These are phyloP conservation scores for Ctena decussata DNA, from an alignment of 2,888 invertebrate species.

Conservation along the genomic window DNA sequence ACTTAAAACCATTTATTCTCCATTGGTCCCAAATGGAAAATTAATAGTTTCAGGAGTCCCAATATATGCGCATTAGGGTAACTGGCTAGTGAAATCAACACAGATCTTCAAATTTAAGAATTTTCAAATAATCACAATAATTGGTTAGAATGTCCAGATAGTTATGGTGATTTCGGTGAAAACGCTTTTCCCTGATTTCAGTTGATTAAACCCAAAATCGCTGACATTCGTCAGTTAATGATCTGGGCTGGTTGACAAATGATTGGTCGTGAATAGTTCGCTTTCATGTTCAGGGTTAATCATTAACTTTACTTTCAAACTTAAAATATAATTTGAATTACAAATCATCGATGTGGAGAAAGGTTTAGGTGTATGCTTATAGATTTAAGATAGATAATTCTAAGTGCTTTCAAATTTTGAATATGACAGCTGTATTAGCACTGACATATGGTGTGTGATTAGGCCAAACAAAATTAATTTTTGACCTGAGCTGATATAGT, in stretches of 20 bases:
- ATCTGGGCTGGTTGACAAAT: not conserved
- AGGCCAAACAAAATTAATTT: not conserved
- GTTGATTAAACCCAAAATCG: not conserved
- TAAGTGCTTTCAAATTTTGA: constrained; percentile 18
- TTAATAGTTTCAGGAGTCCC: too few species aligned
- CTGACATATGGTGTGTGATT: not conserved
- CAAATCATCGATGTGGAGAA: not conserved
- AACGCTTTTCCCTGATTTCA: not conserved
- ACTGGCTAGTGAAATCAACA: too few species aligned
- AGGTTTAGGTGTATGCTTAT: constrained; percentile 13
- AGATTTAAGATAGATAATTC: constrained; percentile 18
- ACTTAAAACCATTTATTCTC: too few species aligned
- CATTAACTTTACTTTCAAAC: not conserved
- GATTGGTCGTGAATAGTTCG: not conserved
- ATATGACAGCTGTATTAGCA: constrained; percentile 10
- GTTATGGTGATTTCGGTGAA: too few species aligned
- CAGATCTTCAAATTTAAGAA: too few species aligned
- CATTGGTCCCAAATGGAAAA: too few species aligned
- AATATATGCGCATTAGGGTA: too few species aligned
- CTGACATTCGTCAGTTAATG: not conserved
- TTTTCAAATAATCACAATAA: too few species aligned
- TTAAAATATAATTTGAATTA: not conserved
- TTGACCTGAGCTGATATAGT: too few species aligned
- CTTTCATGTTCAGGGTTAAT: not conserved
- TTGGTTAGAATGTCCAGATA: too few species aligned